Percentiles rank a stretch among this genome's conserved stretches.
Conservation (phyloP, 2,113 vertebrate species). For the Lagopus muta region DNA sequence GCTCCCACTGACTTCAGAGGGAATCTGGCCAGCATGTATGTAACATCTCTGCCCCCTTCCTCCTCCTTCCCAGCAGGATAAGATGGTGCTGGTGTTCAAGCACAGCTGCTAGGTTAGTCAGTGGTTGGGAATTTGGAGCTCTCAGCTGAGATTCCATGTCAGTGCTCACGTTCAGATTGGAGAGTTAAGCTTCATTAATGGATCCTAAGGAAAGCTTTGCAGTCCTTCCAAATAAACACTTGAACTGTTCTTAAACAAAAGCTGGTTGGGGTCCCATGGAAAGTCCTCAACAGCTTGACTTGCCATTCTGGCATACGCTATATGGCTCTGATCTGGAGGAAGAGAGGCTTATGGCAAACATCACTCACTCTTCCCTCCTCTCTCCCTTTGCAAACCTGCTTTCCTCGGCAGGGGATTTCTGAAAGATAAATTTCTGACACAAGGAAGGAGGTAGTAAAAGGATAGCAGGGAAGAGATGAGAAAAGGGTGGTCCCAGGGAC, state of each 20-base stretch:
- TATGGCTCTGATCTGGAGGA: neutral
- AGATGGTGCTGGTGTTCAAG: neutral
- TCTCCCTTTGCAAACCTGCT: neutral
- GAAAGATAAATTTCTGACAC: neutral
- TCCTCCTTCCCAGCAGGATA: neutral
- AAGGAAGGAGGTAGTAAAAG: neutral
- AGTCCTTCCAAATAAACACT: slow-evolving; percentile 25
- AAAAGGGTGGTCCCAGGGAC: neutral
- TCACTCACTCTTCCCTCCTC: neutral
- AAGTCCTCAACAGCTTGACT: neutral
- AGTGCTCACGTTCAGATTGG: neutral
- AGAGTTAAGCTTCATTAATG: neutral
- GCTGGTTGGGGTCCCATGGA: neutral
- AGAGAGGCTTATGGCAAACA: neutral
- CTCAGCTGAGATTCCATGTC: neutral
- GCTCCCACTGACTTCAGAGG: neutral
- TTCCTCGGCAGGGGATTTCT: slow-evolving; percentile 13
- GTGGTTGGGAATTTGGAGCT: neutral
- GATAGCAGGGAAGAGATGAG: neutral
- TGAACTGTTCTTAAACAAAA: slow-evolving; percentile 22
- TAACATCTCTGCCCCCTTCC: neutral
- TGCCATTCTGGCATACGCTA: neutral
- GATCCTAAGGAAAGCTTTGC: neutral
- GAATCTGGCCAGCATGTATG: neutral
- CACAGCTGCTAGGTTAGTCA: neutral